Evolutionary conservation across 1,140 invertebrate genomes (phyloP), one percentile per base, ranked within the genome.

Genomic region (Parapsyche elsis): DNA sequence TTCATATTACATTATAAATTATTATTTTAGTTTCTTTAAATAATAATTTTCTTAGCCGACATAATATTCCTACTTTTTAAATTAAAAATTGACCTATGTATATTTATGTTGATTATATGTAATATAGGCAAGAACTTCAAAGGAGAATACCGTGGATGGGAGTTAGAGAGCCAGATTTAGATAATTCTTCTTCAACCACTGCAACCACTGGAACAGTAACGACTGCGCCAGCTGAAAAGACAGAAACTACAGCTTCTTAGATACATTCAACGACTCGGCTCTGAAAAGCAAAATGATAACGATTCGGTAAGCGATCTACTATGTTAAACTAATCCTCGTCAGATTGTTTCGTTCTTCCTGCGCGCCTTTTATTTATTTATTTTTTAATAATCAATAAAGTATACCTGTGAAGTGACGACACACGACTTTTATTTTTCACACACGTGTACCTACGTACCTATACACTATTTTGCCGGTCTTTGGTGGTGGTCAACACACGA

Each of bases 71-170:
- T n/a, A n/a, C n/a, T n/a, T n/a, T n/a, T n/a, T n/a, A n/a, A n/a
- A n/a, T n/a, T n/a, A n/a, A n/a, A n/a, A n/a, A n/a, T n/a, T n/a
- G n/a, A n/a, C n/a, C n/a, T n/a, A n/a, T n/a, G n/a, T n/a, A n/a
- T n/a, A n/a, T n/a, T n/a, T n/a, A n/a, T n/a, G n/a, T n/a, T n/a
- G n/a, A n/a, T n/a, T n/a, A 4, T 38, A 38, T 38, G 30, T 38
- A 38, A 38, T 38, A 7, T 16, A 77, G 59, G 80, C 85, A 91
- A 80, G 93, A 94, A 84, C 84, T 94, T 53, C 90, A 93, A 83
- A 93, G 92, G 78, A 90, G 92, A 10, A 86, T 93, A 21, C 92
- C 93, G 5, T 94, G 93, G 93, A 89, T 94, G 88, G 92, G 92
- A 38, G 92, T 93, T 26, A 90, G 89, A 0, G 92, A 93, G 78